phyloP scores from a whole-genome alignment of 2,797 vertebrate species.

The Catamblyrhynchus diadema region DNA sequence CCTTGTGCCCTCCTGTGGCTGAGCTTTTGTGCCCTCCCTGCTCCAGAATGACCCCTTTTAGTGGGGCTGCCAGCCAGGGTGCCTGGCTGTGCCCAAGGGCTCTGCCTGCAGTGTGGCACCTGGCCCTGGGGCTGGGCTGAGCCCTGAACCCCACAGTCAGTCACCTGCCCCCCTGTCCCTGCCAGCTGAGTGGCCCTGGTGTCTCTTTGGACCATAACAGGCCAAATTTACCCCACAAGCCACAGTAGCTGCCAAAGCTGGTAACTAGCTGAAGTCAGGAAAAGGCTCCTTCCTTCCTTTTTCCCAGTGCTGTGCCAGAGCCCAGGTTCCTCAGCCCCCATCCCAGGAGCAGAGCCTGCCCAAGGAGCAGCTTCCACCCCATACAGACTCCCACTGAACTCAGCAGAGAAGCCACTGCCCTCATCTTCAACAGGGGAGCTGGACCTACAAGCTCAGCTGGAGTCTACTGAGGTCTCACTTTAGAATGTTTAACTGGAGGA shows the following conservation, averaged over 20 bases:
- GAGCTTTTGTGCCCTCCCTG: not conserved
- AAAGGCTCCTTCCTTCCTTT: not conserved
- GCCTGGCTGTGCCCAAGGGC: fast-evolving
- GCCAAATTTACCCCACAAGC: not conserved
- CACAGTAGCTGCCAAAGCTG: not conserved
- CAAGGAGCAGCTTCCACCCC: fast-evolving
- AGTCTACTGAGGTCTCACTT: not conserved
- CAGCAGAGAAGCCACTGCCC: not conserved
- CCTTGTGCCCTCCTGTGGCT: not conserved
- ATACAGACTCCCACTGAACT: fast-evolving
- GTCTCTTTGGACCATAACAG: fast-evolving
- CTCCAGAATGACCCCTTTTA: not conserved
- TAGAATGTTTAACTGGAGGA: not conserved
- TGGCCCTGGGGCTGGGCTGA: not conserved
- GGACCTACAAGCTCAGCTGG: not conserved
- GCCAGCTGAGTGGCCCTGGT: fast-evolving
- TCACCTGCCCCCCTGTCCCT: not conserved
- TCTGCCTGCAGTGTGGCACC: not conserved
- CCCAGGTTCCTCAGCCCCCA: fast-evolving
- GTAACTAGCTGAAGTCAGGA: fast-evolving
- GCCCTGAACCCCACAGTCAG: fast-evolving
- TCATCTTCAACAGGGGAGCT: not conserved
- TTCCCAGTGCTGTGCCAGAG: fast-evolving
- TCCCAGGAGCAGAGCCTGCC: not conserved
- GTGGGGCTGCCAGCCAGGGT: not conserved